These are phyloP conservation scores for Ormia ochracea DNA, from an alignment of 2,888 invertebrate genomes.

Conservation along the genomic window DNA sequence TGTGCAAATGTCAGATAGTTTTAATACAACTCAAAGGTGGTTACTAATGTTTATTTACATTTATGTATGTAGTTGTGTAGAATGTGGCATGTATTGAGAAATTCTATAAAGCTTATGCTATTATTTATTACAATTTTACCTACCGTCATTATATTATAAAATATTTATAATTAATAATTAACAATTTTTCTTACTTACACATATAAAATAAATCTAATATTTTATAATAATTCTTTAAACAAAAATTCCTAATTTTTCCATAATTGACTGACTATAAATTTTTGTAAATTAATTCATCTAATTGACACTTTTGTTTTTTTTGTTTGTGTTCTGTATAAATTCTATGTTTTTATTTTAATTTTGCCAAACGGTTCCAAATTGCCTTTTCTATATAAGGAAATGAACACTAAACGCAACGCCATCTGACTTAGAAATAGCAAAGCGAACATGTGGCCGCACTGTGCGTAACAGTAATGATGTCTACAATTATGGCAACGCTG, in stretches of 20 bases:
- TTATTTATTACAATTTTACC: slow-evolving; percentile 29
- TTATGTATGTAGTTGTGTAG: neutral
- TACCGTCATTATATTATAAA: slow-evolving; percentile 39
- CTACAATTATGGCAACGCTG: neutral
- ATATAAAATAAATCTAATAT: neutral
- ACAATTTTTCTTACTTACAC: neutral
- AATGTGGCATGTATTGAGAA: neutral
- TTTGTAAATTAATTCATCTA: neutral
- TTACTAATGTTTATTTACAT: neutral
- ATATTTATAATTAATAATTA: slow-evolving; percentile 22
- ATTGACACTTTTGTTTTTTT: too few species aligned
- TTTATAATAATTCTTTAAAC: neutral
- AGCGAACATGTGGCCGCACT: neutral
- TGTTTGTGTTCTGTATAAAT: too few species aligned
- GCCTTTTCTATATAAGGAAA: slow-evolving; percentile 10
- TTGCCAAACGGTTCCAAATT: slow-evolving; percentile 30
- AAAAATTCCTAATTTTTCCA: too few species aligned
- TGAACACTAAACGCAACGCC: neutral
- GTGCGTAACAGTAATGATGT: slow-evolving; percentile 4
- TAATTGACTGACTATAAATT: slow-evolving; percentile 41
- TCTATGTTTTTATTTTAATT: slow-evolving; percentile 45
- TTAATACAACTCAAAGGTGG: neutral
- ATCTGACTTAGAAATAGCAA: slow-evolving; percentile 4
- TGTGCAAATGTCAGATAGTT: neutral
- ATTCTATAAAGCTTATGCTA: slow-evolving; percentile 22